Evolutionary conservation across 2,888 invertebrate genomes (phyloP).

Genomic region (Kryphioiulus occultus): DNA sequence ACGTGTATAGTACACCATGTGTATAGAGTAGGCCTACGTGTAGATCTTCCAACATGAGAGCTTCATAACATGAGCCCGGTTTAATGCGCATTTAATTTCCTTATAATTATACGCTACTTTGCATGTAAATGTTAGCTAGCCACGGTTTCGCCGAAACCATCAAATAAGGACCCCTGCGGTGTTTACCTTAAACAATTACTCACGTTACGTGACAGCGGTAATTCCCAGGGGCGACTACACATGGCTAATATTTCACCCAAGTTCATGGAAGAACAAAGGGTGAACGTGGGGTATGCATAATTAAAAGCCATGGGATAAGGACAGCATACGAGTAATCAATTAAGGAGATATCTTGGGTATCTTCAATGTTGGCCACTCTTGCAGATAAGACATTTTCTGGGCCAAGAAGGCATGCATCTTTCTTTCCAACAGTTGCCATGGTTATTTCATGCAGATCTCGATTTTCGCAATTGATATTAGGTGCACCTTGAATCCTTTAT

Average conservation of each 20-base stretch:
- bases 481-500: not conserved
- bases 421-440: not conserved
- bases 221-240: not conserved
- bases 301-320: not conserved
- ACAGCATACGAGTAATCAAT: not conserved
- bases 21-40: no score
- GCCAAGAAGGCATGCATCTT: not conserved
- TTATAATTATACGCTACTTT: not conserved
- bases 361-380: not conserved
- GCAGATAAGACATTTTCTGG: not conserved
- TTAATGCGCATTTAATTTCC: not conserved
- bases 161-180: not conserved
- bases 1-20: no score
- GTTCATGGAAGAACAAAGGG: not conserved
- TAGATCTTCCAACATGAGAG: no score
- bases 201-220: not conserved
- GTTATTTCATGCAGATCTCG: not conserved
- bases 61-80: no score
- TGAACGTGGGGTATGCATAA: not conserved
- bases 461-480: not conserved
- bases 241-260: not conserved
- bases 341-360: not conserved
- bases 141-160: not conserved
- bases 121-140: not conserved
- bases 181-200: constrained; percentile 12